Percentiles rank a stretch among this genome's conserved stretches.
phyloP scores from a whole-genome alignment of 2,797 vertebrate genomes.

The Ambastaia sidthimunki region DNA sequence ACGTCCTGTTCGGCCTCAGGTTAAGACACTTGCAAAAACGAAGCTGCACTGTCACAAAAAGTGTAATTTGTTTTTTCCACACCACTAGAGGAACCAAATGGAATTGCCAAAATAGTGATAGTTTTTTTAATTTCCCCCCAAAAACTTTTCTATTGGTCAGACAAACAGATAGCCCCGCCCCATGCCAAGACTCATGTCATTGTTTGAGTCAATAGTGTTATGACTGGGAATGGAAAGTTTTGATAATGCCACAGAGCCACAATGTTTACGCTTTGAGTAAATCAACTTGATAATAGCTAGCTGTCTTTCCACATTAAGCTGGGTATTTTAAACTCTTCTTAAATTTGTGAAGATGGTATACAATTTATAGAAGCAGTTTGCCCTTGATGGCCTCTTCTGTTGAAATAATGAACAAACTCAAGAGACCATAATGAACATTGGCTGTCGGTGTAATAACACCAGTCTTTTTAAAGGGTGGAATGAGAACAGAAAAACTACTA shows the following conservation, averaged over 20 bases:
- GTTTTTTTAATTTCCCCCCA: too few relatives aligned
- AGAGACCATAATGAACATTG: slow-evolving; percentile 2
- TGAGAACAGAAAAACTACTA: neutral
- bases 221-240: neutral
- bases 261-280: neutral
- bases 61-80: neutral
- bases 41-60: neutral
- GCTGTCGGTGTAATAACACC: neutral
- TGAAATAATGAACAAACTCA: neutral
- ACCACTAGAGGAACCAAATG: neutral
- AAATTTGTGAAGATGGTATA: neutral
- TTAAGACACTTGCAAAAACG: neutral
- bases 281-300: neutral
- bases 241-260: neutral
- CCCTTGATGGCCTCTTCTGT: neutral
- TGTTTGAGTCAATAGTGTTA: neutral
- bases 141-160: neutral
- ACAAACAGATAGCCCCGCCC: neutral
- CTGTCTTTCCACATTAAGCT: neutral
- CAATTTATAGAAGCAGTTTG: neutral
- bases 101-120: neutral
- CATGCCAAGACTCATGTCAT: neutral
- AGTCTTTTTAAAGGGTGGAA: neutral
- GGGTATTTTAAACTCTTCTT: neutral
- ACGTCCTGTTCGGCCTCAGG: neutral